Evolutionary conservation across 2,797 vertebrate species (phyloP), one percentile per base, ranked within the genome.

Genomic region (Neoniphon sammara): DNA sequence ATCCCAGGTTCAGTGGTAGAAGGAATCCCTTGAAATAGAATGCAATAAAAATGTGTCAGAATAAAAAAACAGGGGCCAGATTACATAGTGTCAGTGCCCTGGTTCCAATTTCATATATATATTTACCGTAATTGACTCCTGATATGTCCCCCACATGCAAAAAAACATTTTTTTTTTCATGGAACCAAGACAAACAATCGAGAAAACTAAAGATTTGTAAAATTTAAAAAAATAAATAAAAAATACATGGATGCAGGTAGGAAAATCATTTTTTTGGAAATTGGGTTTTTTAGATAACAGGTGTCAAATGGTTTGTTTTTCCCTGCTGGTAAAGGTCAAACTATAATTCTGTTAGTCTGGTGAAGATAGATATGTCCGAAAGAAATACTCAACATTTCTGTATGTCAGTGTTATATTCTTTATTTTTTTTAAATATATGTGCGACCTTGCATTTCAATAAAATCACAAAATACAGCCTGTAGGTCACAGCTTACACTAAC

Each of bases 11-110:
- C 3, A 63, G 62, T 54, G 49, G 83, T 56, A 66, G 72, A 74
- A 70, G 80, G 71, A 80, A 80, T 88, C 83, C 70, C 73, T 82
- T 77, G 44, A 81, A 88, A 88, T 86, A 62, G 83, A 85, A 76
- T 71, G 69, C 75, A 68, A 76, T 82, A 70, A 61, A 81, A 82
- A 80, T 74, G 75, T 66, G 62, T 70, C 62, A 77, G 55, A 81
- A 74, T 53, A 72, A 75, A 78, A 87, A 81, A 85, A 66, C 30
- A 83, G 69, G 47, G 78, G 65, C 18, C 23, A 75, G 73, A 81
- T 87, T 77, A 75, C 72, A 53, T 47, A 61, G 46, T 36, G 70
- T 70, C 57, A 44, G 31, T 75, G 54, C 12, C 39, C 25, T 56
- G 31, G 69, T 61, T 73, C 46, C 49, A 50, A 47, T 66, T 80